A percentile compares a stretch with the other conserved stretches of the same genome.
phyloP scores from a whole-genome alignment of 2,797 vertebrate species.

The Xyrichtys novacula region DNA sequence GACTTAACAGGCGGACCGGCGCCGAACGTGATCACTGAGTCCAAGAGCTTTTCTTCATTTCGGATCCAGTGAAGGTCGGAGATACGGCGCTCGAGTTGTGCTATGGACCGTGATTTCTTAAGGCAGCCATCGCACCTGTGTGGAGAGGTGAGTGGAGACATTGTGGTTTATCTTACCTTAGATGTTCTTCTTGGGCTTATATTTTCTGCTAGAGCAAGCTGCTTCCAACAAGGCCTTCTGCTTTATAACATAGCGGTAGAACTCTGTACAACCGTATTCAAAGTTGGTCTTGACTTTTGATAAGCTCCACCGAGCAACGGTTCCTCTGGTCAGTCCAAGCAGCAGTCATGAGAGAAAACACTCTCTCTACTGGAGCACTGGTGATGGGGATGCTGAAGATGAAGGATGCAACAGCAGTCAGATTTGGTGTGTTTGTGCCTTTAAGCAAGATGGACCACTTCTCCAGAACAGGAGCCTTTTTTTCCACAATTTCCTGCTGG shows the following conservation, averaged over 20 bases:
- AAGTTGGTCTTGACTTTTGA: conserved; percentile 30
- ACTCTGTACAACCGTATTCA: conserved; percentile 24
- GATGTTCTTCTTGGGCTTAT: no score
- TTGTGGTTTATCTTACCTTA: no score
- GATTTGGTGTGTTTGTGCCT: conserved; percentile 18
- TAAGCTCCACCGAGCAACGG: conserved; percentile 22
- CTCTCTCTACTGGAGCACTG: conserved; percentile 25
- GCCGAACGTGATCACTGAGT: no score
- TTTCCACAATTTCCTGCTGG: conserved; percentile 9
- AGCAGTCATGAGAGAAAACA: conserved; percentile 34
- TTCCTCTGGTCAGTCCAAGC: conserved; percentile 26
- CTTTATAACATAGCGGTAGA: conserved; percentile 24
- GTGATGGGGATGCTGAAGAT: conserved; percentile 30
- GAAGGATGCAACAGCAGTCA: conserved; percentile 23
- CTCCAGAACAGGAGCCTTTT: conserved; percentile 12
- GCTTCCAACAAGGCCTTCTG: no score
- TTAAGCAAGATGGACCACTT: conserved; percentile 13
- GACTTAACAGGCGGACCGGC: no score
- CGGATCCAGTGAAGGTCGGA: no score
- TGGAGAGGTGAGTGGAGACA: no score
- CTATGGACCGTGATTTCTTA: no score
- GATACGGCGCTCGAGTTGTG: no score
- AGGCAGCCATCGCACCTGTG: no score
- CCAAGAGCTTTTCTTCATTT: no score
- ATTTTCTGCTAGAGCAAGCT: no score